Base-by-base conservation (phyloP, 2,888 invertebrate species). In the Trachelus tabidus region DNA sequence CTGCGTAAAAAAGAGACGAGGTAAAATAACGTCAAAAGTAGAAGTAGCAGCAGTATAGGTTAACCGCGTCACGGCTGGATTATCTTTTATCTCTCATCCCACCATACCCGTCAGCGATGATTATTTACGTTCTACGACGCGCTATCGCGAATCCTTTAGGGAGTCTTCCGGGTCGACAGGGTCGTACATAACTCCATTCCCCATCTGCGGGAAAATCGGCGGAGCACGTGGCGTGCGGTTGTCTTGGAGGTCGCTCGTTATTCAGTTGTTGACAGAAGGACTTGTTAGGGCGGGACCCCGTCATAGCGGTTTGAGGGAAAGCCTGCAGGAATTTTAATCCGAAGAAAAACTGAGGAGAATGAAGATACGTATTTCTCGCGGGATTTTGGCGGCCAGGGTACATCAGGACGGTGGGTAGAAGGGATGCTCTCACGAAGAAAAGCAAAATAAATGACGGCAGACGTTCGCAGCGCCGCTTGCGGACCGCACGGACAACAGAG, bases 281-380 rank as follows among this genome's bases (percentile, higher is more conserved):
- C 23, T 56, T 56, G 56, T 15, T 30, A 33, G 71, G 34, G 30
- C 30, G 71, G 30, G 23, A 23, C 9, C 3, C 15, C 30, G 30
- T 34, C 31, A 12, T 12, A 30, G 12, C 71, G 12, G 15, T 71
- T 34, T 9, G 11, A 71, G 71, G 71, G 30, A 30, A 71, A 71
- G 30, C 71, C 71, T 11, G 31, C 15, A 15, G 34, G 71, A 71
- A 30, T 71, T 71, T 71, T 71, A 71, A 71, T 71, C 30, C 31
- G 11, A 34, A 33, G 71, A 71, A 34, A 71, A 31, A 75, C 56
- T 11, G 75, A 75, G 33, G 68, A 40, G 15, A 56, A 30, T 35
- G 40, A 30, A 35, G 30, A 40, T 75, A 33, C 15, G 56, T 75
- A 75, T 75, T 75, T 56, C 75, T 75, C 75, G 75, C 30, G 75